Evolutionary conservation across 1,140 invertebrate species (phyloP).

Genomic region (Rhyacophila brunnea): DNA sequence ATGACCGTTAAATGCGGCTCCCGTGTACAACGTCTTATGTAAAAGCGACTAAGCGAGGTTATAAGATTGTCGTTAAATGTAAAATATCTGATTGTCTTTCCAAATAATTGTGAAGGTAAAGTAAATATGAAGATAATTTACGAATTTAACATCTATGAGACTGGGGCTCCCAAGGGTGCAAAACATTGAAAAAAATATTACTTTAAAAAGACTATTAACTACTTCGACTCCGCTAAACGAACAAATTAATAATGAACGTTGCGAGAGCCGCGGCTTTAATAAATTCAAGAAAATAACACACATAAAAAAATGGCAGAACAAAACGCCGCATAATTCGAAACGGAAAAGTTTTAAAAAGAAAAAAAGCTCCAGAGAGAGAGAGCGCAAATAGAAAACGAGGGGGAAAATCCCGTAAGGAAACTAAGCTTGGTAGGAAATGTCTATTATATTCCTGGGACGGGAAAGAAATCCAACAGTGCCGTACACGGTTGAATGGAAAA

Average conservation of each 20-base stretch:
- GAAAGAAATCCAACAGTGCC: background rate
- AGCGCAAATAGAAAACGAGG: constrained; percentile 35
- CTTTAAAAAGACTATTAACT: constrained; percentile 1
- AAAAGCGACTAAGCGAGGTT: too few species aligned
- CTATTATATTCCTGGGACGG: constrained; percentile 30
- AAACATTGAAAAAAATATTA: constrained; percentile 7
- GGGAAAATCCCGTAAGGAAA: constrained; percentile 34
- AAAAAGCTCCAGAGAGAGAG: constrained; percentile 31
- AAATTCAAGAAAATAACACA: constrained; percentile 34
- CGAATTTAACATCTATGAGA: too few species aligned
- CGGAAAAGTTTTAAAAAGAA: constrained; percentile 35
- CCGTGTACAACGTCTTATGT: too few species aligned
- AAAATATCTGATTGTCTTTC: too few species aligned
- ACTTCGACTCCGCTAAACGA: constrained; percentile 14
- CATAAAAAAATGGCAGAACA: constrained; percentile 30
- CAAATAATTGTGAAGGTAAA: too few species aligned
- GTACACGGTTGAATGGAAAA: too few species aligned
- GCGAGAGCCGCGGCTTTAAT: constrained; percentile 25
- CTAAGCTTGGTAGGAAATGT: constrained; percentile 33
- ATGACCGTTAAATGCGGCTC: too few species aligned
- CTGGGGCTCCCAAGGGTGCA: too few species aligned
- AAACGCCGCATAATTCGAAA: constrained; percentile 35
- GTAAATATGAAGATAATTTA: too few species aligned
- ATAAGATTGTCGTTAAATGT: too few species aligned
- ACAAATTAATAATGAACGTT: constrained; percentile 32